Percentiles rank a stretch among this genome's conserved stretches.
phyloP scores from a whole-genome alignment of 2,113 vertebrate species.

The Festucalex cinctus region DNA sequence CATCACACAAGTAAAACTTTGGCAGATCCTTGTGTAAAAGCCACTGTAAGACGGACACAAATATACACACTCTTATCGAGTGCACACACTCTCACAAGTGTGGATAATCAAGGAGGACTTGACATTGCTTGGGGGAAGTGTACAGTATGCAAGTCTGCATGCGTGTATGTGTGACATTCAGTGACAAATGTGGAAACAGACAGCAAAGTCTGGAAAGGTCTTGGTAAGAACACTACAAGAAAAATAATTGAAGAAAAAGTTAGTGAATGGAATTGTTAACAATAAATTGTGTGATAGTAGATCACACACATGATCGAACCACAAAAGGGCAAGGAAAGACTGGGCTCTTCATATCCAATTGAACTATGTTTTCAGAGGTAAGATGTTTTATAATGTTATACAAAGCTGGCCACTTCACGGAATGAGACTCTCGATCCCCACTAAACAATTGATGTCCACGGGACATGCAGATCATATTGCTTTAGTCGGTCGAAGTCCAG shows the following conservation, averaged over 20 bases:
- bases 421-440: too few species aligned
- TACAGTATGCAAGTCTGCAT: constrained; percentile 8
- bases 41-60: neutral
- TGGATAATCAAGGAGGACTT: constrained; percentile 65
- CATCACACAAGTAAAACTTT: too few species aligned
- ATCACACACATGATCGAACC: too few species aligned
- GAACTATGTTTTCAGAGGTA: too few species aligned
- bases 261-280: neutral
- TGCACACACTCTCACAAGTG: constrained; percentile 26
- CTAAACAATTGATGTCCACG: too few species aligned
- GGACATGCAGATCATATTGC: too few species aligned
- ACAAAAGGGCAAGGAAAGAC: too few species aligned
- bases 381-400: too few species aligned
- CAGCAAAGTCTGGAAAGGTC: neutral
- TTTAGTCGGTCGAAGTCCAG: too few species aligned
- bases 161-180: constrained; percentile 2
- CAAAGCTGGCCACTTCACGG: too few species aligned
- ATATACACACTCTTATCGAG: constrained; percentile 10
- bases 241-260: neutral
- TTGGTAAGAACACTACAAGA: neutral
- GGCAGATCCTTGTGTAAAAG: too few species aligned
- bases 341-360: too few species aligned
- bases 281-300: neutral
- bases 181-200: neutral
- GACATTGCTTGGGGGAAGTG: constrained; percentile 59